Conservation (phyloP, 2,797 vertebrate genomes). For the Cossypha dichroa region DNA sequence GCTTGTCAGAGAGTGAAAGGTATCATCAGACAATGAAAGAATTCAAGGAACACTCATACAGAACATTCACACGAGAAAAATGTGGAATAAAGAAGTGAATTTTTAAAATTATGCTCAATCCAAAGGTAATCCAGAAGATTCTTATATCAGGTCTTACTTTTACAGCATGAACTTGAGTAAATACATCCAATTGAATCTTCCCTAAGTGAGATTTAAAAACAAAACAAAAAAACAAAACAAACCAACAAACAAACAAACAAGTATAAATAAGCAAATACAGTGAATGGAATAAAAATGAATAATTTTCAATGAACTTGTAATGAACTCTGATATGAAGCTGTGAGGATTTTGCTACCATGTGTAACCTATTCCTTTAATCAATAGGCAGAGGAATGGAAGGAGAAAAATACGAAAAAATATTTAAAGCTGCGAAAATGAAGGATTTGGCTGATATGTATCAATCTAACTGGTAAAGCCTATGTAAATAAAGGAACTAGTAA, state of each 20-base stretch:
- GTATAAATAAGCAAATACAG: background rate
- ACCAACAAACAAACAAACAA: background rate
- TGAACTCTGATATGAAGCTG: background rate
- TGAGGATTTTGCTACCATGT: background rate
- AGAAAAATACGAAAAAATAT: background rate
- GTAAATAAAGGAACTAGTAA: background rate
- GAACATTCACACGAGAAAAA: fast-evolving
- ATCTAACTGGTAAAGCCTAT: background rate
- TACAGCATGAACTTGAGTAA: background rate
- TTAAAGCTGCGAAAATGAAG: background rate
- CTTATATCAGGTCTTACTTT: background rate
- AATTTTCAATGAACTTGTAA: background rate
- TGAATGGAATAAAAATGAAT: background rate
- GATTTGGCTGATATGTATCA: background rate
- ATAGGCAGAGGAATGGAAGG: background rate
- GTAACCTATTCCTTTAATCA: background rate
- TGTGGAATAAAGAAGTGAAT: background rate
- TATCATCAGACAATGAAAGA: background rate
- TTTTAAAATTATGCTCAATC: background rate
- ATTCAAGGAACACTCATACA: background rate
- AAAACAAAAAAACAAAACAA: background rate
- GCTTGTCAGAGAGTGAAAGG: background rate
- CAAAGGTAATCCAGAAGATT: background rate
- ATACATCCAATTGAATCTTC: background rate
- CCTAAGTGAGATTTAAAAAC: background rate